Percentiles rank a stretch among this genome's conserved stretches.
These are phyloP conservation scores for Danionella cerebrum DNA, from an alignment of 2,113 vertebrate species.

Conservation along the genomic window DNA sequence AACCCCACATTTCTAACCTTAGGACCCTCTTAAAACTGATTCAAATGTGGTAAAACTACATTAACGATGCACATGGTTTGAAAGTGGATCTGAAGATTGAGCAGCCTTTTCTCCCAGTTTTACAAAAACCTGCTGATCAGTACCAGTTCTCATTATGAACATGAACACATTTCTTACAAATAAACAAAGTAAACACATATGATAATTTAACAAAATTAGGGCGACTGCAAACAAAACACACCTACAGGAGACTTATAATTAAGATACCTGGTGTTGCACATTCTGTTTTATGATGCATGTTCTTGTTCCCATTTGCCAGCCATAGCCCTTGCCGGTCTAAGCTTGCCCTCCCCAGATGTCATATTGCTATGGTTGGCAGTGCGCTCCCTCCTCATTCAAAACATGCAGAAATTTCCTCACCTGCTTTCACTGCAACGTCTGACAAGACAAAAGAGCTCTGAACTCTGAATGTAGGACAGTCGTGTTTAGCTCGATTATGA, in stretches of 20 bases:
- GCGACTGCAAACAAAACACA: neutral
- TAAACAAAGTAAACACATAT: neutral
- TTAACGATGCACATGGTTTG: too few species aligned
- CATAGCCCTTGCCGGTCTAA: conserved; percentile 33
- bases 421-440: neutral
- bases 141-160: too few species aligned
- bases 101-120: too few species aligned
- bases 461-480: neutral
- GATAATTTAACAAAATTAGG: neutral
- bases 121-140: too few species aligned
- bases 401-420: conserved; percentile 6
- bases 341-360: conserved; percentile 44
- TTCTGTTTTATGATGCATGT: conserved; percentile 1
- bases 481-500: too few species aligned
- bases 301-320: conserved; percentile 8
- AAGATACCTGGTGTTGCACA: neutral
- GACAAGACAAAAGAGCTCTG: neutral
- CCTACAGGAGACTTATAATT: neutral
- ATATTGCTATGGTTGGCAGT: conserved; percentile 36
- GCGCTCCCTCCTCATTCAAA: neutral
- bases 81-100: too few species aligned
- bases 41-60: too few species aligned
- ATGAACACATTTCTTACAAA: neutral
- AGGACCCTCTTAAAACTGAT: too few species aligned
- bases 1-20: too few species aligned